Conservation (phyloP, 37 sponge, comb jelly and placozoan genomes). For the Geodia barretti region DNA sequence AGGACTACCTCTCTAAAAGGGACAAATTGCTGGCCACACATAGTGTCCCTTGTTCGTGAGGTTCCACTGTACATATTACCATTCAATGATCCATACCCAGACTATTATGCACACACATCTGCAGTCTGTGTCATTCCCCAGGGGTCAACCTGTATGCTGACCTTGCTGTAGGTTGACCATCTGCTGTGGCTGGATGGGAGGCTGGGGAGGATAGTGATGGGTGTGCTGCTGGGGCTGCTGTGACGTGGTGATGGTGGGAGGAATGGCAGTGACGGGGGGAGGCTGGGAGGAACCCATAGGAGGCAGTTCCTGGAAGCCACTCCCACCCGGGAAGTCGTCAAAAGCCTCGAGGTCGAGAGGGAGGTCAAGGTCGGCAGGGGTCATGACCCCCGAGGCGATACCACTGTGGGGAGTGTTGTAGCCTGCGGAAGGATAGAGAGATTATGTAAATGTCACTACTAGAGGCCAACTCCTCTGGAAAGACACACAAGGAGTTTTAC, state of each 20-base stretch:
- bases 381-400: conserved; percentile 30
- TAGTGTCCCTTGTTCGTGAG: no score
- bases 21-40: no score
- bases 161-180: conserved; percentile 7
- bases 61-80: no score
- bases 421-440: not conserved
- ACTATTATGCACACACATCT: no score
- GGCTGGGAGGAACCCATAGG: conserved; percentile 12
- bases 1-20: not conserved
- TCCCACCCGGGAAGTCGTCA: conserved; percentile 42
- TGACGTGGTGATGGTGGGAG: conserved; percentile 40
- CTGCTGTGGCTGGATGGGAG: conserved; percentile 4
- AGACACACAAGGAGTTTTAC: no score
- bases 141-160: no score
- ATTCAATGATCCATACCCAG: no score
- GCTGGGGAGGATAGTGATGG: conserved; percentile 28
- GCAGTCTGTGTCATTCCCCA: no score
- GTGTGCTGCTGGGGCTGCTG: conserved; percentile 33
- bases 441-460: not conserved
- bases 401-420: conserved; percentile 19
- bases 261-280: conserved; percentile 11
- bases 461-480: no score
- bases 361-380: conserved; percentile 50
- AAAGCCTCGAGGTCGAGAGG: conserved; percentile 51
- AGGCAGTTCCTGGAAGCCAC: conserved; percentile 24